phyloP scores from a whole-genome alignment of 1,140 invertebrate species.

The Thaumatotibia leucotreta region DNA sequence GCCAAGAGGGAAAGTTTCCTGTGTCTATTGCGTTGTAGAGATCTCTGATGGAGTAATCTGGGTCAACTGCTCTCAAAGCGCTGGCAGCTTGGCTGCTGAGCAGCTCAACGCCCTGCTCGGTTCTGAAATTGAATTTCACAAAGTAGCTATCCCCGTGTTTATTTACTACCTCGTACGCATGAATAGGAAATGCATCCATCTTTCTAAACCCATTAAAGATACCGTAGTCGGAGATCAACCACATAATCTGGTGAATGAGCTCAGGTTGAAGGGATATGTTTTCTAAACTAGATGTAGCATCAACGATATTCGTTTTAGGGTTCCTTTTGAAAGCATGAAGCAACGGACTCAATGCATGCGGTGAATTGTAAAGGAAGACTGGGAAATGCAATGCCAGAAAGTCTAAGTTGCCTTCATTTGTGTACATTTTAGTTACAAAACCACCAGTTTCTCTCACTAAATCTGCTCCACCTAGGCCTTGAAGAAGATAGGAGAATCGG shows the following conservation, averaged over 20 bases:
- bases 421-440: slow-evolving; percentile 84
- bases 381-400: slow-evolving; percentile 83
- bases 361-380: slow-evolving; percentile 83
- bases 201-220: slow-evolving; percentile 88
- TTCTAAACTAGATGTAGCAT: slow-evolving; percentile 92
- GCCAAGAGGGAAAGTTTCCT: slow-evolving; percentile 74
- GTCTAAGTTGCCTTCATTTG: slow-evolving; percentile 85
- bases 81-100: slow-evolving; percentile 72
- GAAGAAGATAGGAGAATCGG: slow-evolving; percentile 88
- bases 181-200: slow-evolving; percentile 80
- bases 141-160: slow-evolving; percentile 73
- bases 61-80: slow-evolving; percentile 77
- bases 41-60: slow-evolving; percentile 83
- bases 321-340: slow-evolving; percentile 81
- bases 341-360: slow-evolving; percentile 78
- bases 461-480: slow-evolving; percentile 89
- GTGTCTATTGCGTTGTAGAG: slow-evolving; percentile 84
- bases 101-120: slow-evolving; percentile 82
- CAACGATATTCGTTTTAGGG: slow-evolving; percentile 81
- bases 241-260: slow-evolving; percentile 86
- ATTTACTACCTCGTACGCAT: slow-evolving; percentile 83
- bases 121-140: slow-evolving; percentile 84
- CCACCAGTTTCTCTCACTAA: slow-evolving; percentile 82
- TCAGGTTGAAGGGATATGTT: slow-evolving; percentile 89
- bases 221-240: slow-evolving; percentile 91